Evolutionary conservation across 1,140 invertebrate genomes (phyloP).

Genomic region (Trachymyrmex cornetzi): DNA sequence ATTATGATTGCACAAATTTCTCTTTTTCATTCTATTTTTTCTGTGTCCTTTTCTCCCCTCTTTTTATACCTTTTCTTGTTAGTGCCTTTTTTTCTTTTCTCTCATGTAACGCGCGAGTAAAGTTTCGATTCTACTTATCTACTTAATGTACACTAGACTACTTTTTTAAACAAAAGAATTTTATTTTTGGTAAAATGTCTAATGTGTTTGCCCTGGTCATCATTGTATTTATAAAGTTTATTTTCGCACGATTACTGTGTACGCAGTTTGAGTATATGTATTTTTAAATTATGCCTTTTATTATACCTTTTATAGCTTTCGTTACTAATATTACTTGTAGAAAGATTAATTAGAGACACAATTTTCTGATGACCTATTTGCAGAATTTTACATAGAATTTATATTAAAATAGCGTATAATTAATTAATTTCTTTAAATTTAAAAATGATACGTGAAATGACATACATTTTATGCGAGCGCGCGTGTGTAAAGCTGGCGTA

Average conservation of each 20-base stretch:
- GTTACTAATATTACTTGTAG: no score
- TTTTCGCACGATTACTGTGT: neutral
- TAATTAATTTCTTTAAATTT: no score
- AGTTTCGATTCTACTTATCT: conserved; percentile 78
- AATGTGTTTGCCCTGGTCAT: neutral
- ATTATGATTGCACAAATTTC: conserved; percentile 40
- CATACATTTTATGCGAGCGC: no score
- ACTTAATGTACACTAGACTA: conserved; percentile 73
- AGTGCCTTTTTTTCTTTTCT: conserved; percentile 50
- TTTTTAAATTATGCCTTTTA: no score
- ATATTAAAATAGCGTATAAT: no score
- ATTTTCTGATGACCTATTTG: no score
- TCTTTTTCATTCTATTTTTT: conserved; percentile 15
- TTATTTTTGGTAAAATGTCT: conserved; percentile 22
- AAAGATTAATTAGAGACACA: no score
- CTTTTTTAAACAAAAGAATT: conserved; percentile 68
- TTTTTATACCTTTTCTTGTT: conserved; percentile 34
- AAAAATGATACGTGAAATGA: no score
- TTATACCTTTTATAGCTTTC: no score
- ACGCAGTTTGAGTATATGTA: neutral
- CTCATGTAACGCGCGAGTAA: conserved; percentile 72
- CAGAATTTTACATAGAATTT: no score
- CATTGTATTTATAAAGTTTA: neutral
- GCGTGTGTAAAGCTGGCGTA: no score
- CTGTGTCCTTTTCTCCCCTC: conserved; percentile 22